Evolutionary conservation across 2,888 invertebrate genomes (phyloP).

Genomic region (Tineola bisselliella): DNA sequence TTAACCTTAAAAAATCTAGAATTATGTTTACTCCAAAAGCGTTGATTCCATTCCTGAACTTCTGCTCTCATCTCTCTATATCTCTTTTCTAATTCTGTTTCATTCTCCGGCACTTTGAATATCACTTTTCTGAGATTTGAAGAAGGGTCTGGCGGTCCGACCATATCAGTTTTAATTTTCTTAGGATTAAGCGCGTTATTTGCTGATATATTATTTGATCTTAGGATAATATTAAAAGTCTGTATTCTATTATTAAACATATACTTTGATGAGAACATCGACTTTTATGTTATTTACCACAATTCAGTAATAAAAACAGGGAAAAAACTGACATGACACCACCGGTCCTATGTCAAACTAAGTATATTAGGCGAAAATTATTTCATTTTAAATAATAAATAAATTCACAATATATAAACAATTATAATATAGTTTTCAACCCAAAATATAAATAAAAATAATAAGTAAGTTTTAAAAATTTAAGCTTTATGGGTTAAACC

Average conservation of each 20-base stretch:
- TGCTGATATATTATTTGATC: conserved; percentile 23
- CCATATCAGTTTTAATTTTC: conserved; percentile 67
- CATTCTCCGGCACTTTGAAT: conserved; percentile 71
- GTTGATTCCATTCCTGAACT: conserved; percentile 85
- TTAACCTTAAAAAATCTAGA: conserved; percentile 73
- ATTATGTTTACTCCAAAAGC: conserved; percentile 86
- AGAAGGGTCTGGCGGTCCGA: conserved; percentile 82
- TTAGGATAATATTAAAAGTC: background rate
- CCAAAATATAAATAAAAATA: too few relatives aligned
- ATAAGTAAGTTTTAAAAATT: too few relatives aligned
- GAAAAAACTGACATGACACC: background rate
- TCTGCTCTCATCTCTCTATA: conserved; percentile 73
- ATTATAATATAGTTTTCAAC: too few relatives aligned
- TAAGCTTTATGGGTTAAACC: too few relatives aligned
- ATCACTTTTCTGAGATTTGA: conserved; percentile 82
- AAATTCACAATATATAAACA: too few relatives aligned
- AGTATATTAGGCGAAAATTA: too few relatives aligned
- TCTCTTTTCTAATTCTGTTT: conserved; percentile 72
- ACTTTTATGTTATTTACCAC: background rate
- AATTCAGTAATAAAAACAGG: background rate
- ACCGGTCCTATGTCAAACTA: background rate
- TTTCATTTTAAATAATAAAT: too few relatives aligned
- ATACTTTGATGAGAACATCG: background rate
- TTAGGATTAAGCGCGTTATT: conserved; percentile 44
- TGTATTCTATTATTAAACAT: background rate